Evolutionary conservation across 1,140 invertebrate genomes (phyloP).

Genomic region (Aricia agestis): DNA sequence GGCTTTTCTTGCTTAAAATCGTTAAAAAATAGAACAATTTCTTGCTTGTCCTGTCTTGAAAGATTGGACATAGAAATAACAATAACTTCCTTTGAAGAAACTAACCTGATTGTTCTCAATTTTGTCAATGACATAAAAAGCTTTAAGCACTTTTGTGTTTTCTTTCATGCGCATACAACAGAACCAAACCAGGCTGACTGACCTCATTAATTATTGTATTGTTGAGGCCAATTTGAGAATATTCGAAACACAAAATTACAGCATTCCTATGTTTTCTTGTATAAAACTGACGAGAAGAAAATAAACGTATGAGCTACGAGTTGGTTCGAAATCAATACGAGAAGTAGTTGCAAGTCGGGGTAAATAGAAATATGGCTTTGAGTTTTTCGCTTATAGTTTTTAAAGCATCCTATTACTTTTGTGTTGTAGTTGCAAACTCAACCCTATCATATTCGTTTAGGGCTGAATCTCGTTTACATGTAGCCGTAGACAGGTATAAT

Average conservation of each 20-base stretch:
- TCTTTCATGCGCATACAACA: too few species aligned
- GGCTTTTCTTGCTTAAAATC: too few species aligned
- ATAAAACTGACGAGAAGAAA: background rate
- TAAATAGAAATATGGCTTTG: background rate
- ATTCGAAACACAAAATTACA: background rate
- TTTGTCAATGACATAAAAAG: too few species aligned
- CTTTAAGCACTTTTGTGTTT: too few species aligned
- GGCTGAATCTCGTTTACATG: background rate
- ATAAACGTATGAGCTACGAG: background rate
- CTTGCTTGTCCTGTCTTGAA: too few species aligned
- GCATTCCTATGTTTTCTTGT: background rate
- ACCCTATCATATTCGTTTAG: background rate
- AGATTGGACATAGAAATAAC: too few species aligned
- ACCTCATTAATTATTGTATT: too few species aligned
- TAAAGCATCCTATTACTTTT: slow-evolving; percentile 3
- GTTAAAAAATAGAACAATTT: too few species aligned
- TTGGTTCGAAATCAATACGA: background rate
- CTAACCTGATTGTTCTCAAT: too few species aligned
- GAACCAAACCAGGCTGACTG: too few species aligned
- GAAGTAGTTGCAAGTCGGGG: background rate
- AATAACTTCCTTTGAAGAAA: too few species aligned
- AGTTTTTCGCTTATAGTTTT: background rate
- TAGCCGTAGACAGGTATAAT: background rate
- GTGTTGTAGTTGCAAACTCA: background rate
- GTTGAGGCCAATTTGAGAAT: background rate